Evolutionary conservation across 2,113 vertebrate species (phyloP), one percentile per base, ranked within the genome.

Genomic region (Guaruba guarouba): DNA sequence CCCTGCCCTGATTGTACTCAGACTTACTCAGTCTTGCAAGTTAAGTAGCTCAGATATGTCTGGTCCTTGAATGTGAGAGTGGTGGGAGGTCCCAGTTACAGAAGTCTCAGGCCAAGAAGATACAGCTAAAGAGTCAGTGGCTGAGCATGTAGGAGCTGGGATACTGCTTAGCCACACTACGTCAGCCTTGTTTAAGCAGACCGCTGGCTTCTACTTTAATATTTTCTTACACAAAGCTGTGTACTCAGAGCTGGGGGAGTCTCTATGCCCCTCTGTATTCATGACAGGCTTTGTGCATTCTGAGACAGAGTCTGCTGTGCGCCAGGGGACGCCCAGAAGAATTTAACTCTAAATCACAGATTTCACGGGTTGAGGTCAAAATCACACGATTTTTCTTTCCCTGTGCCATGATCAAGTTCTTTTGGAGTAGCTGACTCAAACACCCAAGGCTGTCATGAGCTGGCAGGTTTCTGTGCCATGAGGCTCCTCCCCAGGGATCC

Each of bases 91-190:
- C 28, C 17, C 52, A 48, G 33, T 41, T 82, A 68, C 35, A 52
- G 28, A 81, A 52, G 6, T 35, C 33, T 64, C 10, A 68, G 29
- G 14, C 31, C 44, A 70, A 57, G 52, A 82, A 76, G 33, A 52
- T 18, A 41, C 9, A 88, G 35, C 28, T 5, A 8, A 90, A 55
- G 33, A 59, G 14, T 19, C 0, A 0, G 31, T 27, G 29, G 7
- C 33, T 55, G 43, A 39, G 12, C 15, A 3, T 37, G 17, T 79
- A 90, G 37, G 41, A 82, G 22, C 14, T 82, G 44, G 28, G 14
- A 62, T 6, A 73, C 11, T 28, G 13, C 28, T 82, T 24, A 11
- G 6, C 10, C 13, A 17, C 1, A 0, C 11, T 85, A 44, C 18
- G 15, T 8, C 22, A 23, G 27, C 3, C 74, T 73, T 74, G 13